Evolutionary conservation across 1,140 invertebrate genomes (phyloP).

Genomic region (Mercenaria mercenaria): DNA sequence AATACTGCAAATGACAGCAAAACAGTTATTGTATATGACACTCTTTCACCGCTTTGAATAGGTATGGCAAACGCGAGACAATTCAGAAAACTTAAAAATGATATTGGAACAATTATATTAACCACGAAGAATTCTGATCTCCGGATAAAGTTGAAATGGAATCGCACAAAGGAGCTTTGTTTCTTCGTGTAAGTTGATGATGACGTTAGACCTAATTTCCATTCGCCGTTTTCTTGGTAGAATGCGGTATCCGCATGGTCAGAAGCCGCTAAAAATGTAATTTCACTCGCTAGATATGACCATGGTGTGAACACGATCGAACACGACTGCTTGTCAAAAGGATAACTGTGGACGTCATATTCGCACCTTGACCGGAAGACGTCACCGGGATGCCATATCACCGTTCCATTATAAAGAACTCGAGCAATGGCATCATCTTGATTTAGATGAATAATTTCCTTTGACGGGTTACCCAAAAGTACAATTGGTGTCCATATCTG

Average conservation of each 20-base stretch:
- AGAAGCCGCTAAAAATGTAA: not conserved
- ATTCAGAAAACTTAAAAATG: slow-evolving; percentile 22
- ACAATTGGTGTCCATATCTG: slow-evolving; percentile 38
- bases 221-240: slow-evolving; percentile 43
- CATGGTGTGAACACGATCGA: slow-evolving; percentile 26
- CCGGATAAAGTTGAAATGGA: not conserved
- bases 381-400: slow-evolving; percentile 51
- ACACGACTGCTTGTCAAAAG: slow-evolving; percentile 42
- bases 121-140: slow-evolving; percentile 35
- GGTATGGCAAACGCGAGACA: slow-evolving; percentile 25
- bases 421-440: not conserved
- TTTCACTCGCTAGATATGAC: not conserved
- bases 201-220: slow-evolving; percentile 5
- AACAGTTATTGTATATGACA: slow-evolving; percentile 42
- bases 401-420: slow-evolving; percentile 30
- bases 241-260: not conserved
- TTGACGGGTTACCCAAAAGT: slow-evolving; percentile 29
- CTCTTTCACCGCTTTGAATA: slow-evolving; percentile 35
- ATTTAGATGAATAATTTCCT: slow-evolving; percentile 20
- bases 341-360: slow-evolving; percentile 30
- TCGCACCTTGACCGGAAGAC: slow-evolving; percentile 40
- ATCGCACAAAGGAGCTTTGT: not conserved
- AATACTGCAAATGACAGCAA: slow-evolving; percentile 52
- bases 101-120: slow-evolving; percentile 21
- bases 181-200: not conserved